Percentiles rank a stretch among this genome's conserved stretches.
These are phyloP conservation scores for Eupithecia tripunctaria DNA, from an alignment of 2,888 invertebrate genomes.

Conservation along the genomic window DNA sequence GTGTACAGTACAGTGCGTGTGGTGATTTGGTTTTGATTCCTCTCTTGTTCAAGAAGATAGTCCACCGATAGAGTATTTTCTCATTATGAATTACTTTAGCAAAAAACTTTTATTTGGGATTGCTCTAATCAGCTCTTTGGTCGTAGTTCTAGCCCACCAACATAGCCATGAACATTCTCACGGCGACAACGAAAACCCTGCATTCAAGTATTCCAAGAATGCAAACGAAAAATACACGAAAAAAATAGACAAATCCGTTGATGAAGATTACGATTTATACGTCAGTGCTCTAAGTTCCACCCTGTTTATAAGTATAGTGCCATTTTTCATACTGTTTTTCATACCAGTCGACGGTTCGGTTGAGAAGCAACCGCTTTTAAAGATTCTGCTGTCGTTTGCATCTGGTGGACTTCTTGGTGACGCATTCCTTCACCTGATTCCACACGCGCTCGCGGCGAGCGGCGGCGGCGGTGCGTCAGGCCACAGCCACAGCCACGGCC, in stretches of 20 bases:
- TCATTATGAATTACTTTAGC: conserved; percentile 52
- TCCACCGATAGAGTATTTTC: neutral
- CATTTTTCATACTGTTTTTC: conserved; percentile 95
- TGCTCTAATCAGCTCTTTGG: conserved; percentile 50
- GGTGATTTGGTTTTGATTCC: conserved; percentile 1
- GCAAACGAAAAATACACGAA: conserved; percentile 82
- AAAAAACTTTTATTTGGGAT: conserved; percentile 50
- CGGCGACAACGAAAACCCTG: conserved; percentile 85
- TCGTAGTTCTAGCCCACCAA: conserved; percentile 66
- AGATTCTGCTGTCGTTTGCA: conserved; percentile 96
- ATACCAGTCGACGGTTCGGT: conserved; percentile 95
- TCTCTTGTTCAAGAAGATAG: neutral
- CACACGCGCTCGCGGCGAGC: conserved; percentile 90
- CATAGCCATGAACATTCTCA: conserved; percentile 80
- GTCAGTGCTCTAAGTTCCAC: conserved; percentile 95
- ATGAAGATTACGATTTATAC: conserved; percentile 85
- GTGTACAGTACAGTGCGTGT: conserved; percentile 4
- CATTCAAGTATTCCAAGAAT: conserved; percentile 92
- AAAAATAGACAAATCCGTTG: conserved; percentile 56
- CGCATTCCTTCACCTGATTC: conserved; percentile 99
- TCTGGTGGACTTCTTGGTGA: conserved; percentile 98
- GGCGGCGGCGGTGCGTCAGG: conserved; percentile 80
- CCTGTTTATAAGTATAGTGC: conserved; percentile 96
- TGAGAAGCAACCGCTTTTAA: conserved; percentile 93
- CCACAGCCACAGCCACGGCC: conserved; percentile 82